These are phyloP conservation scores for Clarias gariepinus DNA, from an alignment of 2,113 vertebrate species.

Conservation along the genomic window DNA sequence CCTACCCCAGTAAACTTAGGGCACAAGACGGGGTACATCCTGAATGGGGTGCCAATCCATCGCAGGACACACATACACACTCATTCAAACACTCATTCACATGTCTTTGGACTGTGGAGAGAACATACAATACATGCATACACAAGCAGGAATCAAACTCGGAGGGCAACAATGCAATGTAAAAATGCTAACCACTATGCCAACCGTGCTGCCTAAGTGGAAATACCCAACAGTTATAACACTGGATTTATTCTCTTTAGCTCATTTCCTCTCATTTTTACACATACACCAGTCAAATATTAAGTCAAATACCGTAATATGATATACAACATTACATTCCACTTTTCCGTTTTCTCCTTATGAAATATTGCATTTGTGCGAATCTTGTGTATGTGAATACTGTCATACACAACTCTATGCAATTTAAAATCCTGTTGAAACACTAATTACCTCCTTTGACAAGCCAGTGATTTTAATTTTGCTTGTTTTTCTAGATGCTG, in stretches of 20 bases:
- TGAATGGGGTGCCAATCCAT: too few species aligned
- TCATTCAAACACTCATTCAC: too few species aligned
- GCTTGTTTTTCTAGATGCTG: neutral
- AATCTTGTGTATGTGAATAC: neutral
- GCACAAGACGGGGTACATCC: too few species aligned
- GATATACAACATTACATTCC: neutral
- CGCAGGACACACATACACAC: too few species aligned
- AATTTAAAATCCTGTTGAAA: neutral
- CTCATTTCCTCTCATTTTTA: neutral
- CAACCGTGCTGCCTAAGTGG: neutral
- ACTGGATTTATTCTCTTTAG: neutral
- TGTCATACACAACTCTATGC: neutral
- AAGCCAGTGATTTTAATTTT: neutral
- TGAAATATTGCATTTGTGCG: neutral
- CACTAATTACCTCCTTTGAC: neutral
- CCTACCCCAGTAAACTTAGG: too few species aligned
- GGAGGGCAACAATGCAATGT: too few species aligned
- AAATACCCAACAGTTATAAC: neutral
- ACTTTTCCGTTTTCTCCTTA: neutral
- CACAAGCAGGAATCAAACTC: too few species aligned
- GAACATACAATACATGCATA: too few species aligned
- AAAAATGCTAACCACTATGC: too few species aligned
- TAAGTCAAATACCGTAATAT: too few species aligned
- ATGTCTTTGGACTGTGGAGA: too few species aligned
- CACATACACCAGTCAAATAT: neutral